Evolutionary conservation across 1,140 invertebrate genomes (phyloP).

Genomic region (Neodiprion fabricii): DNA sequence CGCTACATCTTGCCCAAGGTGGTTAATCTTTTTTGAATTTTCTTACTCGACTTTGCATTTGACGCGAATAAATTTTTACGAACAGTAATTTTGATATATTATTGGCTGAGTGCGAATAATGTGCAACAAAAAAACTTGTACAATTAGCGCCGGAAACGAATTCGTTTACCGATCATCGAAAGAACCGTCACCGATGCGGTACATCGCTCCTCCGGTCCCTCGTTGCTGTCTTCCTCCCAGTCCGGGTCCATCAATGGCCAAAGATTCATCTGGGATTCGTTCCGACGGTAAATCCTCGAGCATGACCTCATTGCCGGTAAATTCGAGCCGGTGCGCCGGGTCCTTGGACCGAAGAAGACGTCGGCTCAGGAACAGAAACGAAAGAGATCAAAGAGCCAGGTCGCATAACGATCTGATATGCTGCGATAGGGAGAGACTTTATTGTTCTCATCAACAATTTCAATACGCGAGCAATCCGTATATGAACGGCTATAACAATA

Average conservation of each 20-base stretch:
- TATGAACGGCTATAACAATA: constrained; percentile 45
- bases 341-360: constrained; percentile 49
- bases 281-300: constrained; percentile 24
- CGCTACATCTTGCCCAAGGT: constrained; percentile 38
- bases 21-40: background rate
- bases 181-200: constrained; percentile 31
- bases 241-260: constrained; percentile 28
- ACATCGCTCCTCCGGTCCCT: constrained; percentile 20
- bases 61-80: no score
- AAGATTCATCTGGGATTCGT: constrained; percentile 32
- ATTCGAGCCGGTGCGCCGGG: constrained; percentile 34
- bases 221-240: constrained; percentile 32
- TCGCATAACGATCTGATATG: constrained; percentile 52
- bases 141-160: constrained; percentile 27
- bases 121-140: constrained; percentile 14
- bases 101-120: no score
- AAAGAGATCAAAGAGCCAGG: constrained; percentile 47
- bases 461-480: constrained; percentile 45
- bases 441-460: constrained; percentile 50
- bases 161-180: constrained; percentile 35
- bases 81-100: no score
- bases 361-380: constrained; percentile 44
- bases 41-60: no score
- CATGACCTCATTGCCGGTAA: constrained; percentile 28
- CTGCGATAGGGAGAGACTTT: constrained; percentile 45